Base-by-base conservation (phyloP, 2,797 vertebrate species). In the Chloroceryle inda region DNA sequence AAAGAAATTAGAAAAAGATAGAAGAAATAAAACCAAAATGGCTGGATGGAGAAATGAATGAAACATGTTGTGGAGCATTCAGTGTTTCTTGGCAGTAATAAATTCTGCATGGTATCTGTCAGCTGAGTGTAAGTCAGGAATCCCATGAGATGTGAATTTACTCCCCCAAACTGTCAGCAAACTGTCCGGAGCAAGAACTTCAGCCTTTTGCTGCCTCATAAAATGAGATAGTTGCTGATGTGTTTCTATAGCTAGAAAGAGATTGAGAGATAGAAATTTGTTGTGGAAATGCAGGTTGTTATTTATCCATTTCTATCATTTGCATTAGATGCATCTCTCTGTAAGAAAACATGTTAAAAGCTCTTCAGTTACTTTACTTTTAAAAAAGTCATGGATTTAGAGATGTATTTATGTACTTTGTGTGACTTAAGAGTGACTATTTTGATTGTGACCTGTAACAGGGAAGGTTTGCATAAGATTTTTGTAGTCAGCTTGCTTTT, bases 381-480 rank as follows among this genome's bases (percentile, higher is more conserved):
- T 71, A 2, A 6, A 66, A 45, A 76, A 29, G 13, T n/a, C 1
- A 4, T 0, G 7, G 31, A 29, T 52, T 73, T 49, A 8, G 31
- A 47, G 52, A 14, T 31, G 15, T 16, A 17, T 52, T 88, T 77
- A 13, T 49, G 10, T 29, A 4, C 5, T 61, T 85, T 11, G 6
- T 26, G 31, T 67, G 55, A 14, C n/a, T 85, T 10, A 1, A 27
- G 40, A 68, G 27, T 8, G 33, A 38, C 18, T 6, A 17, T 37
- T 33, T 24, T 2, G 7, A 8, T 17, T 45, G 31, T 7, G 71
- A 0, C 23, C 37, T 59, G 1, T 7, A 22, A 12, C 31, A 20
- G 31, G 13, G 47, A 11, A 37, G 44, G 26, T 37, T 53, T 68
- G 11, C 1, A 1, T 14, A 4, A 14, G 8, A 21, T 27, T 0